Base-by-base conservation (phyloP, 2,888 invertebrate genomes). In the Invenusta paracnida region DNA sequence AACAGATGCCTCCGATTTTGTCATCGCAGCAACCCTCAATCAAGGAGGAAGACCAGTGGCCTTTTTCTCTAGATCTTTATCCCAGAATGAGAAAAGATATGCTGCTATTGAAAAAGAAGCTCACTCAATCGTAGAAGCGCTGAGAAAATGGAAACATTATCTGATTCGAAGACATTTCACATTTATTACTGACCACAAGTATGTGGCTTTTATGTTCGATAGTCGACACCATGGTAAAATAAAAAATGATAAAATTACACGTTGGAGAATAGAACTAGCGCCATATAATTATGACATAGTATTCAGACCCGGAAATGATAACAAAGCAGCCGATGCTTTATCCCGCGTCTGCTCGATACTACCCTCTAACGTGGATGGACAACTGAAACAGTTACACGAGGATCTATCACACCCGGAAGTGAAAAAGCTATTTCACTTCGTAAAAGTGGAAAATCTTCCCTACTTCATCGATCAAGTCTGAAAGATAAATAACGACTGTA, bases 321-420 rank as follows among this genome's bases (percentile, higher is more conserved):
- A 85, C 84, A 25, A 85, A 25, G 25, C 85, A 5, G 5, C 85
- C 2, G 85, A 85, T 23, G 30, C 85, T n/a, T 30, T 85, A 13
- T 85, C 85, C 2, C n/a, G 85, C 2, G 25, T 85, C 2, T 30
- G n/a, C 27, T 11, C 85, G 2, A n/a, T n/a, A n/a, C n/a, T n/a
- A n/a, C n/a, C n/a, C n/a, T 11, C 23, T 2, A 2, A 11, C 27
- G 29, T 29, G 23, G 28, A 25, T 0, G 13, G 28, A 0, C 79
- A 28, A 27, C 81, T 87, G 25, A 85, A 31, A 0, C 79, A 84
- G n/a, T 48, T 88, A 0, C 88, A 88, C 73, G 31, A 87, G 2
- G n/a, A 0, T 17, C 85, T 87, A 0, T 88, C 87, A 79, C 88
- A 88, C 48, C 88, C 87, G 5, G 86, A 86, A n/a, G n/a, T n/a